Evolutionary conservation across 2,113 vertebrate genomes (phyloP).

Genomic region (Urocynchramus pylzowi): DNA sequence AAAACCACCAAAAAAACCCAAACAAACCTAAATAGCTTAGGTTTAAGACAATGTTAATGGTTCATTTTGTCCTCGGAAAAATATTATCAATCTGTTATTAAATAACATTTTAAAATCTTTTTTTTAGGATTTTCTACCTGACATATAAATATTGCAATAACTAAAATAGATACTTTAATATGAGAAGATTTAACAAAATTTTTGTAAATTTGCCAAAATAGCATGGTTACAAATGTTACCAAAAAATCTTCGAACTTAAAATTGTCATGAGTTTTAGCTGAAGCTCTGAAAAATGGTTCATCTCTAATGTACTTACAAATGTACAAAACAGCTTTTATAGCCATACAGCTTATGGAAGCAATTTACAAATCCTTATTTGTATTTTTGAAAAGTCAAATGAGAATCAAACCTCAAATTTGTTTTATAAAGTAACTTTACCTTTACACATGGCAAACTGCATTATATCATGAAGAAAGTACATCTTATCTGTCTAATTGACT

Average conservation of each 20-base stretch:
- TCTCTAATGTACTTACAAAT: neutral
- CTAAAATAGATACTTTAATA: neutral
- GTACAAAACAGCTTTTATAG: neutral
- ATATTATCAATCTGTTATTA: neutral
- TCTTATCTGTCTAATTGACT: neutral
- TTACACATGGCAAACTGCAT: neutral
- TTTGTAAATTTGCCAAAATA: neutral
- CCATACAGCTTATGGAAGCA: neutral
- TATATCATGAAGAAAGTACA: neutral
- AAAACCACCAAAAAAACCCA: too few species aligned
- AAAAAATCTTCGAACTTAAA: neutral
- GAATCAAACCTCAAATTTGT: neutral
- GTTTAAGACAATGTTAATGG: neutral
- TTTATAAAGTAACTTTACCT: neutral
- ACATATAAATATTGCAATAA: neutral
- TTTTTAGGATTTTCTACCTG: neutral
- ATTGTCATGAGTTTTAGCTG: neutral
- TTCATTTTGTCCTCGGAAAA: neutral
- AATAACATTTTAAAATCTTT: neutral
- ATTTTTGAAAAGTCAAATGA: neutral
- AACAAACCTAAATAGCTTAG: fast-evolving
- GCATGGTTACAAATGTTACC: neutral
- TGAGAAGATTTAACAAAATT: neutral
- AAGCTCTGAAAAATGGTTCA: neutral
- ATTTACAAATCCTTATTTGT: neutral